Evolutionary conservation across 2,113 vertebrate genomes (phyloP), one percentile per base, ranked within the genome.

Genomic region (Takifugu flavidus): DNA sequence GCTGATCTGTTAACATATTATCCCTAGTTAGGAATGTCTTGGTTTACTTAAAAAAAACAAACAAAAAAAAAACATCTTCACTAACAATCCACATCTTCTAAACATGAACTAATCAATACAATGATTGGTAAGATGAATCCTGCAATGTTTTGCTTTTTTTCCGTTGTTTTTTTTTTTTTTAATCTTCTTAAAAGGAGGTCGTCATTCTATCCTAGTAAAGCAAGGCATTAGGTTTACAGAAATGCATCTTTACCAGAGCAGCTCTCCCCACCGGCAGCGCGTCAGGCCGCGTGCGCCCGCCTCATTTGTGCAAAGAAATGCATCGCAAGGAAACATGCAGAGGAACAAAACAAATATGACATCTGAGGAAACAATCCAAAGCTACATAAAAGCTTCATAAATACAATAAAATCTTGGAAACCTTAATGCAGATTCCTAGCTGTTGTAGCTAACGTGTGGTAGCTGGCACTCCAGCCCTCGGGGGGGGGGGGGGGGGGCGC

Each of bases 301-400:
- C 77, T 94, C 94, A 94, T 90, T 94, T 99, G 97, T 99, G 97
- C 97, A 99, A 99, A 99, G 93, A 98, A 98, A 98, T 94, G 97
- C 97, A 96, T 97, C 93, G 95, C 92, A 91, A 95, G 92, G 92
- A 96, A 93, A 92, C 97, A 98, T 98, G 97, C 97, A 96, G 93
- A 94, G 93, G 92, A 84, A 75, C 62, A 53, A 79, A 80, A 87
- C 85, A 59, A 77, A 80, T 82, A 95, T 92, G 91, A 94, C 93
- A 93, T 88, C 87, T 91, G 86, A 92, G 87, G 82, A 91, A 92
- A 91, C 88, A 91, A 92, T 85, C 90, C 89, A 93, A 94, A 94
- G 93, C 93, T 94, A 95, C 93, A 88, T 89, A 91, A 92, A 93
- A 92, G 87, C 91, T 92, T 94, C 90, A 98, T 98, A 98, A 99